Percentiles rank a stretch among this genome's conserved stretches.
Conservation (phyloP, 2,113 vertebrate species). For the Tachuris rubrigastra region DNA sequence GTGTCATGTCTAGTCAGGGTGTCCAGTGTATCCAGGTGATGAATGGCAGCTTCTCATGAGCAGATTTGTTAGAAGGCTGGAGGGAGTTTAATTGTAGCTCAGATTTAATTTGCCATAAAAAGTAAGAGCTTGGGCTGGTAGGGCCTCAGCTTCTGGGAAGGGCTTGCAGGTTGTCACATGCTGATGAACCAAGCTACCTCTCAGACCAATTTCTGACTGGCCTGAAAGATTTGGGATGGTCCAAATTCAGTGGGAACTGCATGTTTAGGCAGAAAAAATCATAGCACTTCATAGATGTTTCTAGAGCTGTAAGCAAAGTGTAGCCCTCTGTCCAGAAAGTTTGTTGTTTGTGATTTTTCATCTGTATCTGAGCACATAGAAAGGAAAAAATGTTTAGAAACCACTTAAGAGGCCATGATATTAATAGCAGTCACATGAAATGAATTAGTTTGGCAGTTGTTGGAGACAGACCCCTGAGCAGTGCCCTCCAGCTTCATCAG, state of each 20-base stretch:
- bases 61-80: not conserved
- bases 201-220: not conserved
- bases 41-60: not conserved
- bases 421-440: not conserved
- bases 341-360: not conserved
- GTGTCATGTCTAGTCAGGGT: not conserved
- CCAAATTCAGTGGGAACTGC: not conserved
- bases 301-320: not conserved
- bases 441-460: not conserved
- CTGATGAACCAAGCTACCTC: not conserved
- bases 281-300: not conserved
- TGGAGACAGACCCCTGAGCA: not conserved
- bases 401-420: not conserved
- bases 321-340: not conserved
- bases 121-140: not conserved
- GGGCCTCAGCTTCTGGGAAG: not conserved
- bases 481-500: not conserved
- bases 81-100: not conserved
- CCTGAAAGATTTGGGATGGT: not conserved
- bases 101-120: not conserved
- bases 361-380: not conserved
- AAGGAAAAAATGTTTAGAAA: not conserved
- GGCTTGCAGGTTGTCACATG: not conserved
- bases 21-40: fast-evolving
- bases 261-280: not conserved